Percentiles rank a stretch among this genome's conserved stretches.
phyloP scores from a whole-genome alignment of 1,140 invertebrate species.

The Delia radicum region DNA sequence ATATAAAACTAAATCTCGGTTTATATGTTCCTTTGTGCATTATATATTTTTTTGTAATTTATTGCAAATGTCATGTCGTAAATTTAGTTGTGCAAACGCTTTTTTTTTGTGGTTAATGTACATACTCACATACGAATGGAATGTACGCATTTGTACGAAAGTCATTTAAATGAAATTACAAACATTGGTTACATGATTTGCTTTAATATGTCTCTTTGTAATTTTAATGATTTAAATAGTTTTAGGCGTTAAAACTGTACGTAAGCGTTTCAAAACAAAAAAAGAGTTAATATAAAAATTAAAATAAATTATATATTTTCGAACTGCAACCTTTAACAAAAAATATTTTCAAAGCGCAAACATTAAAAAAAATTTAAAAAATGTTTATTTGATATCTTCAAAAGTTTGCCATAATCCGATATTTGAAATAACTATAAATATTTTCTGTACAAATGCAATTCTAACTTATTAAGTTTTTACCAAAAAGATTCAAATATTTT shows the following conservation, averaged over 20 bases:
- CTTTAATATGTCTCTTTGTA: neutral
- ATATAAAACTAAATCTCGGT: neutral
- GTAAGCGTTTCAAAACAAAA: neutral
- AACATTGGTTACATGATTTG: neutral
- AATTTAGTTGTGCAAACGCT: neutral
- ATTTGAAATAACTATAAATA: too few relatives aligned
- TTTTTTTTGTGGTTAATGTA: neutral
- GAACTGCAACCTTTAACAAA: neutral
- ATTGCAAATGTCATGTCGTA: constrained; percentile 4
- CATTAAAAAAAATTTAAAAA: neutral
- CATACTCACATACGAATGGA: neutral
- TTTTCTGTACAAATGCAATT: too few relatives aligned
- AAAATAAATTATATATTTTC: neutral
- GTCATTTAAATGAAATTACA: neutral
- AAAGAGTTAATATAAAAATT: neutral
- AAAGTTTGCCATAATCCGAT: too few relatives aligned
- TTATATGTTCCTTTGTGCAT: neutral
- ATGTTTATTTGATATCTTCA: neutral
- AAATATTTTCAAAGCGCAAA: neutral
- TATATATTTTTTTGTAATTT: neutral
- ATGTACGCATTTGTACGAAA: neutral
- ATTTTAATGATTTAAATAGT: constrained; percentile 2
- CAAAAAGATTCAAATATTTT: too few relatives aligned
- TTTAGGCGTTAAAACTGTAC: neutral
- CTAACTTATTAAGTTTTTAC: too few relatives aligned